Evolutionary conservation across 2,113 vertebrate species (phyloP).

Genomic region (Sterrhoptilus dennistouni): DNA sequence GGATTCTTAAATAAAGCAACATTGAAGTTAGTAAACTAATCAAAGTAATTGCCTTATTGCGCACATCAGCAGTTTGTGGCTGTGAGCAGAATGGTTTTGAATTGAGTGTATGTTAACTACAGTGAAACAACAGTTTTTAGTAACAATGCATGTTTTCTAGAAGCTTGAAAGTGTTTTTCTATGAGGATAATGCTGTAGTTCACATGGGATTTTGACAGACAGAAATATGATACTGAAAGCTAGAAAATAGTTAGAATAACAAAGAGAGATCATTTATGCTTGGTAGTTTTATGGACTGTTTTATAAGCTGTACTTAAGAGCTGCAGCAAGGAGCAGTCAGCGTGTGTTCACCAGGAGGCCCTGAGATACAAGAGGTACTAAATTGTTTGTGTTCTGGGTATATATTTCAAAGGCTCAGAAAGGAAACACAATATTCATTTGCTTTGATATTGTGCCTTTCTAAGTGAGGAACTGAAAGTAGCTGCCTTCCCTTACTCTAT

Average conservation of each 20-base stretch:
- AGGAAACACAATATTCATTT: background rate
- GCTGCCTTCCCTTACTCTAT: background rate
- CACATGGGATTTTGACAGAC: background rate
- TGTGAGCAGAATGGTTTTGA: background rate
- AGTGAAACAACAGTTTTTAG: background rate
- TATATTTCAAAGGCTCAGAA: background rate
- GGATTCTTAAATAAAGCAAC: background rate
- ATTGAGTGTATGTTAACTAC: background rate
- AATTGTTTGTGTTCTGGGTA: background rate
- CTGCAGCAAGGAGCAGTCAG: background rate
- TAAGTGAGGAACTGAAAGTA: background rate
- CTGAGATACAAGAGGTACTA: background rate
- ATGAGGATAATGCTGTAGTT: background rate
- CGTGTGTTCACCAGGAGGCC: background rate
- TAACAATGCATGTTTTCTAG: background rate
- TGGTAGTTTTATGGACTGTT: background rate
- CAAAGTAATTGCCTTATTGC: background rate
- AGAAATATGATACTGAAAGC: background rate
- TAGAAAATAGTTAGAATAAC: background rate
- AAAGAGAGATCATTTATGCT: background rate
- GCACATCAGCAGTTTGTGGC: background rate
- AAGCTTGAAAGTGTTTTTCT: background rate
- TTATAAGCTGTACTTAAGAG: background rate
- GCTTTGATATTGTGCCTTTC: background rate
- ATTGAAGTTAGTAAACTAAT: background rate